phyloP scores from a whole-genome alignment of 2,888 invertebrate species.

The Diaprepes abbreviatus region DNA sequence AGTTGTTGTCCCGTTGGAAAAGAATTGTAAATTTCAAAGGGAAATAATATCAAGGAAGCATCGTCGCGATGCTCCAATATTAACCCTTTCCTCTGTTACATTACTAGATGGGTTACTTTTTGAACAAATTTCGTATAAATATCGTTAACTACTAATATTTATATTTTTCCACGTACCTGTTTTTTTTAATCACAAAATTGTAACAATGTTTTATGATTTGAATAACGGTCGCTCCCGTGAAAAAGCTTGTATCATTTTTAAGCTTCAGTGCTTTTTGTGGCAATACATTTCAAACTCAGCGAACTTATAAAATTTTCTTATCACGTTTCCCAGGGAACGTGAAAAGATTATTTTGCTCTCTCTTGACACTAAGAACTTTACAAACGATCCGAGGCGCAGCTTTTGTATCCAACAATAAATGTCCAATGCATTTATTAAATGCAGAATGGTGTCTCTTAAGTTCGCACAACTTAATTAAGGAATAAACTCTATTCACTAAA shows the following conservation, averaged over 20 bases:
- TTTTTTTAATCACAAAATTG: background rate
- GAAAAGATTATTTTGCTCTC: conserved; percentile 29
- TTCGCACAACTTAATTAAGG: background rate
- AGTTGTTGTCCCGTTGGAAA: too few species aligned
- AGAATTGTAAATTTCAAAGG: too few species aligned
- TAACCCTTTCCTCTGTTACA: too few species aligned
- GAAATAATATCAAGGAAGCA: too few species aligned
- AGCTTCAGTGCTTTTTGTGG: conserved; percentile 22
- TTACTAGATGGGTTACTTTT: too few species aligned
- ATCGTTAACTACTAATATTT: too few species aligned
- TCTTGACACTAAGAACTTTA: conserved; percentile 17
- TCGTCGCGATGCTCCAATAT: too few species aligned
- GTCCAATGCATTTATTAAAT: background rate
- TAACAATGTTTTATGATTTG: background rate
- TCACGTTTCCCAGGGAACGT: conserved; percentile 30
- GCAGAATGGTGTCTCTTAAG: background rate
- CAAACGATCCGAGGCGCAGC: conserved; percentile 5
- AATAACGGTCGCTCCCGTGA: background rate
- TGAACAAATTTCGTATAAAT: too few species aligned
- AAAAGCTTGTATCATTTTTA: conserved; percentile 31
- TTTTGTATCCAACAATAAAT: conserved; percentile 4
- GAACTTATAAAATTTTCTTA: conserved; percentile 27
- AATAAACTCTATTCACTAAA: background rate
- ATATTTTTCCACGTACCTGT: too few species aligned
- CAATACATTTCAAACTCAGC: conserved; percentile 28